Evolutionary conservation across 2,888 invertebrate species (phyloP), one percentile per base, ranked within the genome.

Genomic region (Lutraria lutraria): DNA sequence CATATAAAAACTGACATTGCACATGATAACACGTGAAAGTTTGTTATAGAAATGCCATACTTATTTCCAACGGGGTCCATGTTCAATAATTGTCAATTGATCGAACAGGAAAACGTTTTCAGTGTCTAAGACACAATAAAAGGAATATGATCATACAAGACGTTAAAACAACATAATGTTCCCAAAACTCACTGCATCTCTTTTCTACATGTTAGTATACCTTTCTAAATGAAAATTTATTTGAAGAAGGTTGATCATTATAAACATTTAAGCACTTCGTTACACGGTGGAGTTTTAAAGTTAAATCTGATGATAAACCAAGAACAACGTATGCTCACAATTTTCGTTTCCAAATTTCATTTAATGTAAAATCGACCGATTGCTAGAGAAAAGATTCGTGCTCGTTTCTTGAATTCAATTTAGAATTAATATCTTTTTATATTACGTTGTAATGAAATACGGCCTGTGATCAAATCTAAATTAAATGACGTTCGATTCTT

Each of bases 401-500:
- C 63, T 25, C 63, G 25, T 25, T 68, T 25, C 63, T 43, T 68
- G 63, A 13, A 68, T 68, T 68, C 63, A 68, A 68, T 68, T 68
- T 68, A 79, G 79, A 54, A 53, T 52, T 81, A 81, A 54, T 81
- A 81, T 81, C 54, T 13, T n/a, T 52, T n/a, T 76, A 85, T 76
- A 85, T 85, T 43, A 85, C 68, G 10, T 76, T 34, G 54, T 54
- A 8, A 68, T 68, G 63, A 68, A 68, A 68, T 25, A 12, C 25
- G 63, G n/a, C 79, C 54, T 31, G 76, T 31, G 68, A 63, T 81
- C 31, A 80, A 81, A 81, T 85, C 84, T 72, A 63, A 85, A 88
- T 85, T 88, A 88, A 81, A 81, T 81, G 53, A 81, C 53, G 81
- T 81, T 86, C 53, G 29, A 86, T 81, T 81, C 63, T 43, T 29